These are phyloP conservation scores for Ophioninae sp. DNA, from an alignment of 2,888 invertebrate species.

Conservation along the genomic window DNA sequence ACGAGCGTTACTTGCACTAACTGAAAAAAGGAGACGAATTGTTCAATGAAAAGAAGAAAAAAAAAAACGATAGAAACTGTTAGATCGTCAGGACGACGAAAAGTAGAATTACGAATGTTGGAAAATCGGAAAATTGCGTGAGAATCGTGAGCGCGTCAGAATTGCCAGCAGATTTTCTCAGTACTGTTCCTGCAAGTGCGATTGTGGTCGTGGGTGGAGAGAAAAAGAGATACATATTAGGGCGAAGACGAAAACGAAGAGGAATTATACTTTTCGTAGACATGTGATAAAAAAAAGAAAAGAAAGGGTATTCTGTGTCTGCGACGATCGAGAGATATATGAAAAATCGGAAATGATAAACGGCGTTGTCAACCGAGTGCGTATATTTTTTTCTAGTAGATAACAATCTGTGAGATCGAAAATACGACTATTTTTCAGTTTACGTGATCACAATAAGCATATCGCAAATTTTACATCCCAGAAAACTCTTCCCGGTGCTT, in stretches of 20 bases:
- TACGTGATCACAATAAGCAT: background rate
- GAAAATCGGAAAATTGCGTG: slow-evolving; percentile 22
- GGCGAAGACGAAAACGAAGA: slow-evolving; percentile 2
- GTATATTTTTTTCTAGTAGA: background rate
- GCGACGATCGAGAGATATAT: slow-evolving; percentile 63
- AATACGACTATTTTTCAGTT: slow-evolving; percentile 22
- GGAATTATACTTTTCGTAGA: slow-evolving; percentile 70
- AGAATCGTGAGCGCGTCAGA: slow-evolving; percentile 34
- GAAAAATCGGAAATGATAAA: slow-evolving; percentile 75
- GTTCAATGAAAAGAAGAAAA: background rate
- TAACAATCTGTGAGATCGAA: slow-evolving; percentile 1
- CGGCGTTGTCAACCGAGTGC: slow-evolving; percentile 40
- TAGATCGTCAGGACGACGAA: slow-evolving; percentile 23
- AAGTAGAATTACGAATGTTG: slow-evolving; percentile 22
- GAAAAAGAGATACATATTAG: background rate
- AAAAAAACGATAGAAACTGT: slow-evolving; percentile 27
- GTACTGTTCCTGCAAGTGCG: slow-evolving; percentile 33
- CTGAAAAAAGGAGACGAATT: background rate
- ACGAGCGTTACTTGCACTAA: slow-evolving; percentile 46
- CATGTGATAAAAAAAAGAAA: slow-evolving; percentile 50
- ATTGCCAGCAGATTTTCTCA: slow-evolving; percentile 60
- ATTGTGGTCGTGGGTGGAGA: background rate
- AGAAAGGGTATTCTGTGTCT: slow-evolving; percentile 5
- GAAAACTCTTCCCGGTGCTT: slow-evolving; percentile 4
- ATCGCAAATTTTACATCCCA: slow-evolving; percentile 7